phyloP scores from a whole-genome alignment of 2,797 vertebrate genomes.

The Benthosema pterotum region DNA sequence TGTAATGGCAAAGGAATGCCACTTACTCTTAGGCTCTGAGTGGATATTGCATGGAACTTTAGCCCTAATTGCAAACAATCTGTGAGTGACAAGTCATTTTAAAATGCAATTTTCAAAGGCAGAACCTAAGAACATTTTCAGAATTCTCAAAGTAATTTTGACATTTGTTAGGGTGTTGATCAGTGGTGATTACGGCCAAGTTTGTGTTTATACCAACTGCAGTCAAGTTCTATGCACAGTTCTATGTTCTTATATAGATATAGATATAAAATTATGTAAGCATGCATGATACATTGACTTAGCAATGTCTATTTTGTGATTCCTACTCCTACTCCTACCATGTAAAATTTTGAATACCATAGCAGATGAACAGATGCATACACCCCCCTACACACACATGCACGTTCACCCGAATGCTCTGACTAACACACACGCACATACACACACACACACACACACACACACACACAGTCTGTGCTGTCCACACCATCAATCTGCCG shows the following conservation, averaged over 20 bases:
- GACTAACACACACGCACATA: conserved; percentile 11
- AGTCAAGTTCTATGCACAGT: neutral
- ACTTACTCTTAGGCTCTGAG: conserved; percentile 27
- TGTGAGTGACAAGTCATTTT: conserved; percentile 37
- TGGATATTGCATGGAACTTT: conserved; percentile 43
- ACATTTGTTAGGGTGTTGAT: neutral
- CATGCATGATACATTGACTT: neutral
- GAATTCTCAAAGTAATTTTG: neutral
- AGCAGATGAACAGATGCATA: conserved; percentile 8
- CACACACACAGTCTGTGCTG: conserved; percentile 41
- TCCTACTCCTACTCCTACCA: neutral
- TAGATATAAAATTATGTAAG: neutral
- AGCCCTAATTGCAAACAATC: conserved; percentile 60
- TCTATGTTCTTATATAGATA: no score
- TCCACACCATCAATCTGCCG: conserved; percentile 52
- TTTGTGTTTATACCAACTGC: neutral
- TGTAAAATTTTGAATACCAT: conserved; percentile 31
- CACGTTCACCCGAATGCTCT: neutral
- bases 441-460: conserved; percentile 24
- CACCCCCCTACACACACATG: conserved; percentile 4
- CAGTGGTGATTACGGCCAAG: neutral
- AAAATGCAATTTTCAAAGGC: conserved; percentile 18
- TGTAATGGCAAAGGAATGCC: conserved; percentile 75
- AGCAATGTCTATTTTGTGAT: conserved; percentile 3
- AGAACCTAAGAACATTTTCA: neutral